Conservation (phyloP, 1,140 invertebrate species). For the Procambarus virginalis region DNA sequence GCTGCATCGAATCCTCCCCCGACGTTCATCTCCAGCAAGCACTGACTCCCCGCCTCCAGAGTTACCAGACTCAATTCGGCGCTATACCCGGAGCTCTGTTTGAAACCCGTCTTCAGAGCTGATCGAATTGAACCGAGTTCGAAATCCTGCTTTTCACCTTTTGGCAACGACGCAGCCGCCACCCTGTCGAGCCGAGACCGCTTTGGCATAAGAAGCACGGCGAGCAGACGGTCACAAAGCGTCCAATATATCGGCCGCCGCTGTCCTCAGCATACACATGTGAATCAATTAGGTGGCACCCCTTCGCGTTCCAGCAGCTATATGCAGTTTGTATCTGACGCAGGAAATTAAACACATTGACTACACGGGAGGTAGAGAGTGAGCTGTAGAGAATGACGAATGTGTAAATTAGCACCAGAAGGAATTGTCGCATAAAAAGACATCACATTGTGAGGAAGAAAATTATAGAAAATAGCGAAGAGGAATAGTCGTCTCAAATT, state of each 20-base stretch:
- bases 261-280: conserved; percentile 61
- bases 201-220: conserved; percentile 57
- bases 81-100: not conserved
- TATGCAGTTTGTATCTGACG: conserved; percentile 58
- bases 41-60: not conserved
- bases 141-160: conserved; percentile 23
- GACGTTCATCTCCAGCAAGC: not conserved
- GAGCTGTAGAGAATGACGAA: conserved; percentile 14
- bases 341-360: conserved; percentile 60
- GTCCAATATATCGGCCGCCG: conserved; percentile 54
- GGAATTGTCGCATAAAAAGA: not conserved
- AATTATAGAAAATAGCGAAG: too few species aligned
- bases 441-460: too few species aligned
- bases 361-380: conserved; percentile 27
- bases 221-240: conserved; percentile 53
- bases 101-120: not conserved
- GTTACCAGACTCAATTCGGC: not conserved
- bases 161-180: not conserved
- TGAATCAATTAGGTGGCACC: conserved; percentile 58
- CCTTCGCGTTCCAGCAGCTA: conserved; percentile 57
- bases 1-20: not conserved
- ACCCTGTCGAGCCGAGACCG: conserved; percentile 2
- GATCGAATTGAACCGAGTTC: conserved; percentile 18
- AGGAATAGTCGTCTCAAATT: too few species aligned
- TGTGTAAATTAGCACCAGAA: not conserved